Evolutionary conservation across 2,113 vertebrate species (phyloP).

Genomic region (Vimba vimba): DNA sequence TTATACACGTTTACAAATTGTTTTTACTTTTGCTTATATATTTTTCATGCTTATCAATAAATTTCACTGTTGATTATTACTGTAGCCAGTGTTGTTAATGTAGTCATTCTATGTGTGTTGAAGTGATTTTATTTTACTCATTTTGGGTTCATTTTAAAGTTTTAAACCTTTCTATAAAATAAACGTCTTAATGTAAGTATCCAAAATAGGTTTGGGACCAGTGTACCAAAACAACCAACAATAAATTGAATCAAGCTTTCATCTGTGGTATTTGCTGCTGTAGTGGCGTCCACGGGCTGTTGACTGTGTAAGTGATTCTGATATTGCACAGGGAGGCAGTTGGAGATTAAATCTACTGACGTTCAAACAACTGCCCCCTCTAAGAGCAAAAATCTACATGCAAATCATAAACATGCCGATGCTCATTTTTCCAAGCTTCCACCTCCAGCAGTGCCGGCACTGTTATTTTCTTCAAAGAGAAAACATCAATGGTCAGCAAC

Average conservation of each 20-base stretch:
- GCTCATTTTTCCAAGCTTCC: neutral
- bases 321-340: neutral
- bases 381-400: neutral
- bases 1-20: neutral
- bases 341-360: neutral
- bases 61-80: neutral
- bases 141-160: too few species aligned
- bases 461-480: neutral
- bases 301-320: neutral
- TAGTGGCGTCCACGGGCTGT: neutral
- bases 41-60: neutral
- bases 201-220: neutral
- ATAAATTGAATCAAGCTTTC: conserved; percentile 6
- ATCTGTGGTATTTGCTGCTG: neutral
- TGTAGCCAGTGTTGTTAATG: too few species aligned
- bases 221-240: neutral
- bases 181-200: neutral
- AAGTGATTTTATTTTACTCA: too few species aligned
- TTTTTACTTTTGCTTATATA: neutral
- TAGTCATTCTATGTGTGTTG: too few species aligned
- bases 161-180: neutral
- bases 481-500: neutral
- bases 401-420: neutral
- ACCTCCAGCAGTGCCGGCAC: neutral
- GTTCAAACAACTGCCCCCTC: neutral